Evolutionary conservation across 2,797 vertebrate species (phyloP).

Genomic region (Eulemur mongoz): DNA sequence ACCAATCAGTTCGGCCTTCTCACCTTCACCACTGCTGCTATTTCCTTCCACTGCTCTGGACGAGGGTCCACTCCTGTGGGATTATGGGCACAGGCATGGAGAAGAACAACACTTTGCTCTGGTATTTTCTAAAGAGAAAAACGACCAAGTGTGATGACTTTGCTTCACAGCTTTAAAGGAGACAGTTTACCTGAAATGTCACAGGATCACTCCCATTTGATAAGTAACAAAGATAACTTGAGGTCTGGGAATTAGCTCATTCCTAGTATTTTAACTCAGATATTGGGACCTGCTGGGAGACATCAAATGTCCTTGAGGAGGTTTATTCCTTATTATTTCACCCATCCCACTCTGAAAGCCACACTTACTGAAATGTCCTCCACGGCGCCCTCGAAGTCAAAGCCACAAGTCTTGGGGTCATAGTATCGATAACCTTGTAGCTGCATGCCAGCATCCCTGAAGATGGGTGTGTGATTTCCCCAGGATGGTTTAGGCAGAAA

Average conservation of each 20-base stretch:
- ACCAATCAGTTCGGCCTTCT: neutral
- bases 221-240: neutral
- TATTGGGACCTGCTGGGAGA: neutral
- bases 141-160: neutral
- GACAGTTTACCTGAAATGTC: neutral
- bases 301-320: neutral
- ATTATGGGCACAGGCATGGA: constrained; percentile 98
- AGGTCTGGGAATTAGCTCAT: neutral
- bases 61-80: constrained; percentile 98
- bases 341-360: neutral
- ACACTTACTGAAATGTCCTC: constrained; percentile 96
- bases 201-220: neutral
- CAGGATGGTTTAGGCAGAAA: constrained; percentile 97
- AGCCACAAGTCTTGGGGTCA: constrained; percentile 95
- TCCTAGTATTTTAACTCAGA: neutral
- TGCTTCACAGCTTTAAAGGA: neutral
- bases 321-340: neutral
- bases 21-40: constrained; percentile 92
- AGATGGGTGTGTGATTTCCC: constrained; percentile 99
- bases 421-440: constrained; percentile 96
- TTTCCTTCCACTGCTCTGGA: constrained; percentile 97
- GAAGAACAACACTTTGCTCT: constrained; percentile 93
- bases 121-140: constrained; percentile 93
- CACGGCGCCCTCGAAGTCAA: constrained; percentile 95
- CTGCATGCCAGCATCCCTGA: constrained; percentile 96